Conservation (phyloP, 2,888 invertebrate species). For the Cephus rjabovi region DNA sequence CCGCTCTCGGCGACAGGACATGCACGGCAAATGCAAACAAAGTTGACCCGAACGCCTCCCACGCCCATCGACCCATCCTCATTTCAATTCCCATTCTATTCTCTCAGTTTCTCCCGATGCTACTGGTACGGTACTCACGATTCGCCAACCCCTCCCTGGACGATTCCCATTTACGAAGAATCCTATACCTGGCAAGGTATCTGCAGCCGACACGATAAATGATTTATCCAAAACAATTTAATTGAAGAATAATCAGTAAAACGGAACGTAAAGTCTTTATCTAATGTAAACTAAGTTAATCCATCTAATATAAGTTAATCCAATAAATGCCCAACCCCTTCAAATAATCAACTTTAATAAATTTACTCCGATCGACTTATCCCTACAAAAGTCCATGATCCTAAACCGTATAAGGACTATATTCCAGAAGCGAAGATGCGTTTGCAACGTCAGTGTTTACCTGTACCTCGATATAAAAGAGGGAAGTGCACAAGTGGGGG, state of each 20-base stretch:
- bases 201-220: background rate
- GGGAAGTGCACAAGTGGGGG: constrained; percentile 14
- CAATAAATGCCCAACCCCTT: background rate
- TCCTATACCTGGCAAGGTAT: background rate
- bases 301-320: background rate
- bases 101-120: background rate
- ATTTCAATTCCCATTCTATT: constrained; percentile 7
- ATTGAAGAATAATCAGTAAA: background rate
- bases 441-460: background rate
- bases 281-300: background rate
- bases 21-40: constrained; percentile 62
- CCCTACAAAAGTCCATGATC: background rate
- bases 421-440: background rate
- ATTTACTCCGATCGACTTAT: background rate
- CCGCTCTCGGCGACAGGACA: constrained; percentile 43
- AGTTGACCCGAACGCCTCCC: constrained; percentile 58
- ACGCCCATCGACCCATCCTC: constrained; percentile 26
- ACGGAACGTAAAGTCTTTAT: background rate
- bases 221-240: background rate
- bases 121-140: background rate
- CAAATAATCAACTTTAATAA: background rate
- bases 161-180: background rate
- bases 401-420: background rate
- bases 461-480: background rate
- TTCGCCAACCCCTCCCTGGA: background rate